Conservation (phyloP, 2,113 vertebrate genomes). For the Phalacrocorax carbo region DNA sequence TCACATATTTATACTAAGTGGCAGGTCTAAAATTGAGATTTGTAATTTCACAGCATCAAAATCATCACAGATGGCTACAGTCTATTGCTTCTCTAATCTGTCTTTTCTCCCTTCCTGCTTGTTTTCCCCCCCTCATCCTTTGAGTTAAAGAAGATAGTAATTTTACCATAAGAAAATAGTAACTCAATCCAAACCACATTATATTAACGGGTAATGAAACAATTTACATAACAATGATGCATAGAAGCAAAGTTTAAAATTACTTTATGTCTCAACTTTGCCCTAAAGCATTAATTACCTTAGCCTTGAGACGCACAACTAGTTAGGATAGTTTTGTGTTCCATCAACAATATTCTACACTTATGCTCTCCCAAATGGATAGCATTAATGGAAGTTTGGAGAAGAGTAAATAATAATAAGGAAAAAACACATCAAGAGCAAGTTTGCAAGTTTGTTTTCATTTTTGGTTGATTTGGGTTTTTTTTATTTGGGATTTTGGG, state of each 20-base stretch:
- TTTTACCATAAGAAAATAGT: conserved; percentile 15
- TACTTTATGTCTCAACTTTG: background rate
- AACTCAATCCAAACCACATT: conserved; percentile 41
- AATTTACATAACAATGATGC: conserved; percentile 27
- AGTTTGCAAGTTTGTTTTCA: background rate
- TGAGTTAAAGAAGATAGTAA: background rate
- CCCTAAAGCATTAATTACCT: conserved; percentile 29
- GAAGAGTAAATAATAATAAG: background rate
- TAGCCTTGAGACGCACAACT: background rate
- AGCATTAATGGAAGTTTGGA: background rate
- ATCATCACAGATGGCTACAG: conserved; percentile 54
- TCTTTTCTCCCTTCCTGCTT: conserved; percentile 19
- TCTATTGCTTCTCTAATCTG: conserved; percentile 64
- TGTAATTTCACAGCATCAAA: conserved; percentile 56
- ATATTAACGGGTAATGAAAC: conserved; percentile 24
- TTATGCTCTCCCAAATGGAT: background rate
- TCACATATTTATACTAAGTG: conserved; percentile 63
- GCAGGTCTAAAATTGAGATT: conserved; percentile 62
- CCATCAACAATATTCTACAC: background rate
- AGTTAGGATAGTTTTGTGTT: background rate
- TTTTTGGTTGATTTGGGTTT: no score
- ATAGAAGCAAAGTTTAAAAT: background rate
- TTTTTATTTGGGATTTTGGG: background rate
- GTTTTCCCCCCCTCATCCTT: background rate
- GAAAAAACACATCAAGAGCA: background rate